Evolutionary conservation across 2,113 vertebrate genomes (phyloP).

Genomic region (Stegostoma tigrinum): DNA sequence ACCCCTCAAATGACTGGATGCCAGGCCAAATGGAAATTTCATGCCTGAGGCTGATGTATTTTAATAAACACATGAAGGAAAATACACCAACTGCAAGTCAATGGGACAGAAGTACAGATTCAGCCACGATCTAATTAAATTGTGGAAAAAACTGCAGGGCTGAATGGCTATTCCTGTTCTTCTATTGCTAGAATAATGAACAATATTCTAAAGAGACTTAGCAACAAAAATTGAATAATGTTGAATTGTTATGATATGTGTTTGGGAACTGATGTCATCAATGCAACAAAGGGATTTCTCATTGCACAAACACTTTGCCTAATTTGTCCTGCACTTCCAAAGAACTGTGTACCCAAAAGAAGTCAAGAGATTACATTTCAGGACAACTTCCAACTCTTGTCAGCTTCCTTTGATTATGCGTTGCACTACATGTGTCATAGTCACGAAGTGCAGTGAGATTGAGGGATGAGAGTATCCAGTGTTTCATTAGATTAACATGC

Average conservation of each 20-base stretch:
- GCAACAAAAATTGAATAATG: background rate
- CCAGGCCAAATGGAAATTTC: background rate
- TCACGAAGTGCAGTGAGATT: background rate
- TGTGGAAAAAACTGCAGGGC: background rate
- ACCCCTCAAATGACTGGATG: background rate
- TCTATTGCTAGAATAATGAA: background rate
- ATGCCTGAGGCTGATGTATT: background rate
- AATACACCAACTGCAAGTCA: background rate
- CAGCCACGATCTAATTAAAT: background rate
- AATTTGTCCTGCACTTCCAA: background rate
- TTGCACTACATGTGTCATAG: background rate
- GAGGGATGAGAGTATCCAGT: background rate
- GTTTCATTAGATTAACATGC: background rate
- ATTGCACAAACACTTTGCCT: background rate
- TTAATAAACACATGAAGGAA: background rate
- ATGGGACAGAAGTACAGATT: background rate
- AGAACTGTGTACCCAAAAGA: background rate
- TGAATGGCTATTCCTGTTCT: background rate
- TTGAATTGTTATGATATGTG: background rate
- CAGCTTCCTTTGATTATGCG: background rate
- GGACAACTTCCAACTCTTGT: background rate
- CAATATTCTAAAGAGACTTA: background rate
- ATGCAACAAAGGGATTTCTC: background rate
- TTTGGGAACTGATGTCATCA: background rate
- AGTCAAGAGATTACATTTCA: background rate